Conservation (phyloP, 2,797 vertebrate species). For the Pelodytes ibericus region DNA sequence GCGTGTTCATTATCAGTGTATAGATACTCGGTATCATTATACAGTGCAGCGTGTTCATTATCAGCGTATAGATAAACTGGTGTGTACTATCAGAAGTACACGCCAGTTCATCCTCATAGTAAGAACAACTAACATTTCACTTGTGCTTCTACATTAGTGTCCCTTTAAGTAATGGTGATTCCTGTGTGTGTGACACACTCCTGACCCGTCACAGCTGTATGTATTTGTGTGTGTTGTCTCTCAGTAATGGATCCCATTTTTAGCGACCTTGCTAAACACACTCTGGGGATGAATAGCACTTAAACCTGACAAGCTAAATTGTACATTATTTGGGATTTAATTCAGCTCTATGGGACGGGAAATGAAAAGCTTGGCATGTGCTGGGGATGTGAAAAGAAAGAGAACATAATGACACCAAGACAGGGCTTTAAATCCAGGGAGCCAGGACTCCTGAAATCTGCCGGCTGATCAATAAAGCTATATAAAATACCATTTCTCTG, state of each 20-base stretch:
- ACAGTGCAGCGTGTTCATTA: not conserved
- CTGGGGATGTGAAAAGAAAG: not conserved
- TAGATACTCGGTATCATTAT: not conserved
- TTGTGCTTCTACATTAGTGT: too few relatives aligned
- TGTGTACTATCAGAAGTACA: too few relatives aligned
- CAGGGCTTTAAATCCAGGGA: too few relatives aligned
- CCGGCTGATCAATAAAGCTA: too few relatives aligned
- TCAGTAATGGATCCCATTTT: constrained; percentile 47
- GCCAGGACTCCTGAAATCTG: too few relatives aligned
- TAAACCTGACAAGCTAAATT: constrained; percentile 44
- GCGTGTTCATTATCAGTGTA: not conserved
- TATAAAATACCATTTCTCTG: too few relatives aligned
- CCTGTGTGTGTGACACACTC: not conserved
- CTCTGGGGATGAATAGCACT: constrained; percentile 37
- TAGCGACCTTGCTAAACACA: constrained; percentile 28
- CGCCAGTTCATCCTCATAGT: too few relatives aligned
- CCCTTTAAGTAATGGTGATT: not conserved
- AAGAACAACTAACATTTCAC: too few relatives aligned
- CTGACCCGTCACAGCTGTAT: not conserved
- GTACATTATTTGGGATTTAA: constrained; percentile 18
- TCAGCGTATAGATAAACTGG: not conserved
- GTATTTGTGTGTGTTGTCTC: constrained; percentile 21
- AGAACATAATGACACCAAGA: too few relatives aligned
- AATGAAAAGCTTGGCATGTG: not conserved
- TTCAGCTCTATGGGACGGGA: constrained; percentile 16